These are phyloP conservation scores for Dinothrombium tinctorium DNA, from an alignment of 1,140 invertebrate species.

Conservation along the genomic window DNA sequence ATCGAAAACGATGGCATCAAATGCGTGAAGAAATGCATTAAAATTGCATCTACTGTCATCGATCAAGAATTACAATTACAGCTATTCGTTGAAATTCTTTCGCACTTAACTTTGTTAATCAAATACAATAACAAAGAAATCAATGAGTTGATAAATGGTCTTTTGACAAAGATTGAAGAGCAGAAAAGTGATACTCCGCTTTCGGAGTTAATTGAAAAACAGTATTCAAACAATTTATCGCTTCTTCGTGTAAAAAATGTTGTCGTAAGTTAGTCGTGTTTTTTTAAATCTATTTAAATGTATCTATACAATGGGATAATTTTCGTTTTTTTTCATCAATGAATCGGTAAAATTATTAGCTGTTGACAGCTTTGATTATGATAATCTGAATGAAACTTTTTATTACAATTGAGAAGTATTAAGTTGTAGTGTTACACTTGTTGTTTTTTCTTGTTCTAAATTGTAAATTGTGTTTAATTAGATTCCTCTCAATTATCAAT, in stretches of 20 bases:
- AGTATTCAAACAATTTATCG: slow-evolving; percentile 5
- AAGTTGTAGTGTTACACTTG: no score
- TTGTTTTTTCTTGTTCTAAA: no score
- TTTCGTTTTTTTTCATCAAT: no score
- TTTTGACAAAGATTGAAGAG: slow-evolving; percentile 8
- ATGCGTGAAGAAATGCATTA: slow-evolving; percentile 7
- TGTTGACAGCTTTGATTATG: no score
- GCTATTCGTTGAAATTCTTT: slow-evolving; percentile 11
- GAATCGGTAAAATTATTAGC: no score
- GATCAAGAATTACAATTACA: slow-evolving; percentile 11
- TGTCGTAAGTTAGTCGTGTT: no score
- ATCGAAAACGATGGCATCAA: slow-evolving; percentile 4
- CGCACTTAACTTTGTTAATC: slow-evolving; percentile 10
- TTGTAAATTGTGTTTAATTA: no score
- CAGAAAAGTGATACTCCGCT: slow-evolving; percentile 2
- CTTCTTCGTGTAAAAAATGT: neutral
- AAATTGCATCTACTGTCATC: slow-evolving; percentile 8
- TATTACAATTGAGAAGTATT: no score
- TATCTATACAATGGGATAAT: no score
- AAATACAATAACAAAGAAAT: slow-evolving; percentile 3
- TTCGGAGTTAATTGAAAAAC: slow-evolving; percentile 4
- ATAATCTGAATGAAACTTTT: no score
- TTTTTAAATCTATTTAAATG: no score
- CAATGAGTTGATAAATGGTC: neutral
- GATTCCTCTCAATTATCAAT: no score